These are phyloP conservation scores for Cairina moschata DNA, from an alignment of 2,113 vertebrate genomes.

Conservation along the genomic window DNA sequence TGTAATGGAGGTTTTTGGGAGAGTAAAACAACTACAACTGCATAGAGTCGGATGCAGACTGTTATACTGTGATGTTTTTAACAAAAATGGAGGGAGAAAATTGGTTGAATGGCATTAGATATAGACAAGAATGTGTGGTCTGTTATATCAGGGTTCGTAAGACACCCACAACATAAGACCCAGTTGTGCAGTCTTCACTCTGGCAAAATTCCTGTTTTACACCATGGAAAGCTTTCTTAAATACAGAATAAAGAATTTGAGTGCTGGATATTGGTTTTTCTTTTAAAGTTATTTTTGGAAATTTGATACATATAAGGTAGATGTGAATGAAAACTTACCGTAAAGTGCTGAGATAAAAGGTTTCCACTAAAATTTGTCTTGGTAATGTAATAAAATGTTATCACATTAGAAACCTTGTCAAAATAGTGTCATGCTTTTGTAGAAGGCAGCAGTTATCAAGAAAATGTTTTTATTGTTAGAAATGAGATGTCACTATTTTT, in stretches of 20 bases:
- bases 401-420: slow-evolving; percentile 15
- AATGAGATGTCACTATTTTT: neutral
- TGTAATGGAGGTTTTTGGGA: neutral
- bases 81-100: neutral
- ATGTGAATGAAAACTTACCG: neutral
- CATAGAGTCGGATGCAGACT: neutral
- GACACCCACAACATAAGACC: neutral
- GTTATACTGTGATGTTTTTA: neutral
- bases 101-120: neutral
- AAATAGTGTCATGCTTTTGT: slow-evolving; percentile 16
- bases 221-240: neutral
- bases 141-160: neutral
- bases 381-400: slow-evolving; percentile 35
- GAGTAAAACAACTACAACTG: neutral
- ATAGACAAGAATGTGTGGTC: neutral
- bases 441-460: neutral
- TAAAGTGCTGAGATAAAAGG: slow-evolving; percentile 16
- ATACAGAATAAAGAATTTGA: neutral
- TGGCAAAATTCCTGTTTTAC: neutral
- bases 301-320: neutral
- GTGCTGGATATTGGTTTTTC: neutral
- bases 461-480: neutral
- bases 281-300: neutral
- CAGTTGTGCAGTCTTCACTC: neutral
- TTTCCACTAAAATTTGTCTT: slow-evolving; percentile 42